phyloP scores from a whole-genome alignment of 2,797 vertebrate genomes.

The Cyclura pinguis region DNA sequence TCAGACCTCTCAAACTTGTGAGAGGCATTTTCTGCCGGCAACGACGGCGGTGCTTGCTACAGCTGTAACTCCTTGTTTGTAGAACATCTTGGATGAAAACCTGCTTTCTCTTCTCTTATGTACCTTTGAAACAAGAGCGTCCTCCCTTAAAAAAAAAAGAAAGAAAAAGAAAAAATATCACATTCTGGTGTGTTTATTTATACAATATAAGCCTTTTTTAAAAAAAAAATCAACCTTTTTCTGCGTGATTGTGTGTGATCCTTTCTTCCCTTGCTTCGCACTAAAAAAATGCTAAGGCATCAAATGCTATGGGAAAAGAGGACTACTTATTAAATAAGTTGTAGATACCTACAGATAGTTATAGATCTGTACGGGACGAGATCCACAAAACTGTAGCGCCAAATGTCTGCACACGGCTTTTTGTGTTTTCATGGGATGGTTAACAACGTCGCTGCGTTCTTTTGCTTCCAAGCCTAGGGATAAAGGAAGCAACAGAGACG shows the following conservation, averaged over 20 bases:
- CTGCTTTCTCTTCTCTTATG: neutral
- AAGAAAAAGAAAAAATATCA: neutral
- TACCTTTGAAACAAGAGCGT: neutral
- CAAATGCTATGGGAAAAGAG: neutral
- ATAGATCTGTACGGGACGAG: neutral
- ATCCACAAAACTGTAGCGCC: neutral
- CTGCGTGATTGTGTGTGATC: too few relatives aligned
- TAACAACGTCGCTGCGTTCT: neutral
- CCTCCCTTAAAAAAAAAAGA: neutral
- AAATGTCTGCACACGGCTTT: neutral
- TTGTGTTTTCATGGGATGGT: neutral
- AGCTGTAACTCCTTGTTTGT: too few relatives aligned
- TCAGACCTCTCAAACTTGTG: neutral
- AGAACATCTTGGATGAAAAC: neutral
- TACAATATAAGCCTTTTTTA: neutral
- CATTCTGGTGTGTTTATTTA: too few relatives aligned
- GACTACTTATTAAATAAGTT: neutral
- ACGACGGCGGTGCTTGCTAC: neutral
- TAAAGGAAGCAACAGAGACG: neutral
- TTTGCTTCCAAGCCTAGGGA: neutral
- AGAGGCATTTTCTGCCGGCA: neutral
- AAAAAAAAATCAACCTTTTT: neutral
- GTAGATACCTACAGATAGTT: too few relatives aligned
- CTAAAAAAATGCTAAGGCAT: neutral
- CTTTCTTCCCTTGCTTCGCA: too few relatives aligned